Evolutionary conservation across 2,888 invertebrate genomes (phyloP), one percentile per base, ranked within the genome.

Genomic region (Eustalomyia histrio): DNA sequence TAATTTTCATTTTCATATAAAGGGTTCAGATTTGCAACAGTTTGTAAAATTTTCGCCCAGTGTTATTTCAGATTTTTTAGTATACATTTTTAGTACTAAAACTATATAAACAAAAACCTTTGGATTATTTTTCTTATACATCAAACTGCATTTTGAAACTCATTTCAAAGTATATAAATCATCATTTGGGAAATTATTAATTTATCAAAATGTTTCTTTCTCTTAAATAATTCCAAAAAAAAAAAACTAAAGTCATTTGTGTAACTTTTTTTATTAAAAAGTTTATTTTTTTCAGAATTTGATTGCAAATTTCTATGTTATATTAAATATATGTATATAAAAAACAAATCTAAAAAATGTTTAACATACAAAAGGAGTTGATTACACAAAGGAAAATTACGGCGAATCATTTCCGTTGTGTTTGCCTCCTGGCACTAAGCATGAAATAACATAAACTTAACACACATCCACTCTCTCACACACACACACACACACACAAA

Each of bases 341-440:
- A 78, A 78, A 72, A 78, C 60, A 72, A 72, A 53, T 72, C 43
- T 60, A 53, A 72, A 76, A 64, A 65, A 52, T 64, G 8, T 71
- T 78, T 78, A 55, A 39, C 72, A 61, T 61, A 65, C 12, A 71
- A 78, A 87, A 88, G 87, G 88, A 88, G 88, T 88, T 88, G 88
- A 88, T 88, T 88, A 89, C 88, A 88, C 88, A 88, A 88, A 88
- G 88, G 88, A 89, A 88, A 88, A 88, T 89, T 89, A 89, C 88
- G 88, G 86, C 87, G 88, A 89, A 88, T 89, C 88, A 89, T 88
- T 88, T 89, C 89, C 89, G 88, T 87, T 87, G 88, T 87, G 87
- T 88, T 89, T 87, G 86, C 87, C 76, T 74, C 52, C 50, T 60
- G 78, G 75, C 86, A 85, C 85, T 86, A 86, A 87, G 72, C 64